Base-by-base conservation (phyloP, 1,140 invertebrate species). In the Cydia splendana region DNA sequence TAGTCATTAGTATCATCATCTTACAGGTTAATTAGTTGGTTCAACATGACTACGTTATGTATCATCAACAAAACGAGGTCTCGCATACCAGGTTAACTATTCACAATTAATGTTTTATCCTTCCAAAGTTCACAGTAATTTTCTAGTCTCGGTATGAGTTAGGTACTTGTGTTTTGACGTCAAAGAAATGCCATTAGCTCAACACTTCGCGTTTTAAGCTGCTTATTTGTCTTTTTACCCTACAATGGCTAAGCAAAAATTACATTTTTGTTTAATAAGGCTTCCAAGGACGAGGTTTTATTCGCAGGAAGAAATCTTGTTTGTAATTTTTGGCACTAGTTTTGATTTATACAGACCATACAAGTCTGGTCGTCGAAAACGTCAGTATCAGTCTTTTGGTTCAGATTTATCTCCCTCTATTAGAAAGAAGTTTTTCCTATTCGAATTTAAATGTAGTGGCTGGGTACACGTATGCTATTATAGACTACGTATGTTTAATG, bases 1-100 rank as follows among this genome's bases (percentile, higher is more conserved):
- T 24, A 20, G 57, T 62, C 57, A 62, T 62, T 62, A 1, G 57
- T 20, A 24, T 57, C 15, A 15, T n/a, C 53, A 24, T 62, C 57
- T 20, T 62, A 20, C 57, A 62, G 20, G 57, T 62, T 48, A 48
- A 48, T 48, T 62, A 24, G 20, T 62, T 62, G 57, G 0, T 4
- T n/a, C 9, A 24, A 62, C 57, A 24, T 62, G 6, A 24, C 57
- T 24, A 62, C 20, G 7, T 62, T 38, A 42, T 71, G 67, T 71
- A 42, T 71, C 67, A 71, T 71, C 67, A 38, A 18, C 67, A 71
- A 38, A 71, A 71, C 15, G 67, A 42, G 67, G 67, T 42, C n/a
- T 71, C 34, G 67, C 67, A 71, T 38, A 18, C 65, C 65, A 69
- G 28, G n/a, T 4, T 38, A 38, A 42, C n/a, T 34, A 71, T 18